Base-by-base conservation (phyloP, 2,888 invertebrate genomes). In the Ecdyonurus torrentis region DNA sequence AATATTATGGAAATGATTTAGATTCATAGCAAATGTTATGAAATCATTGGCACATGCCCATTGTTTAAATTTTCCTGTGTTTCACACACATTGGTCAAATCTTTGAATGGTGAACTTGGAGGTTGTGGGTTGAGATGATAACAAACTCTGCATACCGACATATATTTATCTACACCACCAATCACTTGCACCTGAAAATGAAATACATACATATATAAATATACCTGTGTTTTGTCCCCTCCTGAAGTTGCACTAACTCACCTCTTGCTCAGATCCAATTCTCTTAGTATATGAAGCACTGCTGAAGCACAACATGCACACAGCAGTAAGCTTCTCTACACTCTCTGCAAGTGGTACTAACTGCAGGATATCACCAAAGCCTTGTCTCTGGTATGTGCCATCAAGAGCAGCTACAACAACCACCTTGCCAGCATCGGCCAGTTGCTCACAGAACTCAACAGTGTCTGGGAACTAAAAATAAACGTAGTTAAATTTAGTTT, bases 371-470 rank as follows among this genome's bases (percentile, higher is more conserved):
- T 75, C 71, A 20, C 77, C 71, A 67, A 74, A 74, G 3, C 71
- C 71, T 52, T 66, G 70, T 69, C 80, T 73, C 68, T 78, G 77
- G 69, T 76, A 82, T 2, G 81, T 81, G 18, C 79, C 81, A 71
- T 81, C 81, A 52, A 82, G 70, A 1, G 81, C 81, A 52, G 82
- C 81, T 2, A 82, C 79, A 52, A 81, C 77, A 1, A 82, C 78
- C n/a, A 76, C 76, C 71, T 81, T 82, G 1, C 81, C 81, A 58
- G 65, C 66, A 66, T 79, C 76, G 1, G 81, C 81, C 74, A 81
- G 73, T 59, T 72, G 68, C 68, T 81, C 80, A 69, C 76, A 71
- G 67, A 79, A 79, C 5, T 71, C 67, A 1, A 79, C 76, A 2
- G 76, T 71, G 69, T 79, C 79, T 18, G 77, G 75, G 70, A 79